Evolutionary conservation across 2,797 vertebrate species (phyloP).

Genomic region (Poeciliopsis presidionis): DNA sequence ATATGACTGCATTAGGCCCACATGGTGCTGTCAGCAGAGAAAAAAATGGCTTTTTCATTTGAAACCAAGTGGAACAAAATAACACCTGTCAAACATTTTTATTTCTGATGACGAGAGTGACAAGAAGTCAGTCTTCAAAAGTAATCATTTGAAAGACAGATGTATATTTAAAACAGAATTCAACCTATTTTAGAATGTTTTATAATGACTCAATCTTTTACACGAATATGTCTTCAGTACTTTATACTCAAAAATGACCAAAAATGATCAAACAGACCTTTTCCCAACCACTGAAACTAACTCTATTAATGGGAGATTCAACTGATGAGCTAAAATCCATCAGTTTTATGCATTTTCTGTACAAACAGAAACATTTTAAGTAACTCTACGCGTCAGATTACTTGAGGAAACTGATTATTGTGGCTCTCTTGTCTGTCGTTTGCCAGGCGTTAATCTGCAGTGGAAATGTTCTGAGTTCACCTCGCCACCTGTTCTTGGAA

Average conservation of each 20-base stretch:
- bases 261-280: neutral
- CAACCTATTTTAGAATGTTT: neutral
- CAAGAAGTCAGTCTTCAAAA: neutral
- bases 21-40: neutral
- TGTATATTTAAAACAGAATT: neutral
- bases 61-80: neutral
- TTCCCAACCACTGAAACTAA: neutral
- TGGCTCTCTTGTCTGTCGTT: constrained; percentile 10
- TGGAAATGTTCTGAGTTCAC: constrained; percentile 27
- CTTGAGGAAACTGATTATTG: constrained; percentile 4
- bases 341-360: neutral
- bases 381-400: neutral
- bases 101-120: neutral
- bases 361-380: neutral
- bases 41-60: neutral
- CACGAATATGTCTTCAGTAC: neutral
- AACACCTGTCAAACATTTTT: neutral
- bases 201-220: neutral
- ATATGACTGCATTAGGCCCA: neutral
- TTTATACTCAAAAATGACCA: neutral
- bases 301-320: neutral
- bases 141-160: neutral
- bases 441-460: constrained; percentile 34
- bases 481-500: constrained; percentile 29
- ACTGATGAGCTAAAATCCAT: neutral